A percentile compares a stretch with the other conserved stretches of the same genome.
Conservation (phyloP, 2,113 vertebrate species). For the Phodopus roborovskii region DNA sequence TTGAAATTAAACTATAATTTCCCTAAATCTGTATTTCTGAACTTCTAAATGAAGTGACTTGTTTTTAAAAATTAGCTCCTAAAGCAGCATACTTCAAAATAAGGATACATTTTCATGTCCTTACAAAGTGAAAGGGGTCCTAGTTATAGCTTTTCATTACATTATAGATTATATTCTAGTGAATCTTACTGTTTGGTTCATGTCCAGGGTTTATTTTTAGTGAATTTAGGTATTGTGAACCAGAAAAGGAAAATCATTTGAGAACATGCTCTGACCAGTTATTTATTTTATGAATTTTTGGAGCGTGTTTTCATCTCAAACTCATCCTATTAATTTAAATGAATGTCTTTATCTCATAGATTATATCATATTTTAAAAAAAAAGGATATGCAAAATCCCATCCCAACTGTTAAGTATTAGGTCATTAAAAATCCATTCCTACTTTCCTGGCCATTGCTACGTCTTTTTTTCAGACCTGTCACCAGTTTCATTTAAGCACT, state of each 20-base stretch:
- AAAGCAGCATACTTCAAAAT: background rate
- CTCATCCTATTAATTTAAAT: conserved; percentile 76
- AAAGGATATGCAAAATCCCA: conserved; percentile 82
- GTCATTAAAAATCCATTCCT: conserved; percentile 90
- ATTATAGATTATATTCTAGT: background rate
- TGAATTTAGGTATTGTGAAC: background rate
- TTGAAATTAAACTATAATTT: background rate
- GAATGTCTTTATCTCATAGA: conserved; percentile 80
- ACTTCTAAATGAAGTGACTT: background rate
- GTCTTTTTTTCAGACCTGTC: conserved; percentile 92
- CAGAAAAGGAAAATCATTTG: conserved; percentile 46
- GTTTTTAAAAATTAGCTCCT: background rate
- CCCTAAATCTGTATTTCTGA: background rate
- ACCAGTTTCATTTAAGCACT: conserved; percentile 88
- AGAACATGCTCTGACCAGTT: conserved; percentile 64
- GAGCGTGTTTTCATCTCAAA: conserved; percentile 64
- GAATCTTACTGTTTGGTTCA: conserved; percentile 63
- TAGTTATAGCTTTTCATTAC: background rate
- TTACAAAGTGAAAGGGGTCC: background rate
- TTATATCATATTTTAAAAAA: conserved; percentile 74
- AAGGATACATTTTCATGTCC: background rate
- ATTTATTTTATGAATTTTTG: background rate
- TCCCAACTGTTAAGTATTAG: conserved; percentile 80
- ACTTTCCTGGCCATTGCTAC: conserved; percentile 90
- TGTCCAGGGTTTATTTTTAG: background rate